Evolutionary conservation across 2,113 vertebrate genomes (phyloP), one percentile per base, ranked within the genome.

Genomic region (Phainopepla nitens): DNA sequence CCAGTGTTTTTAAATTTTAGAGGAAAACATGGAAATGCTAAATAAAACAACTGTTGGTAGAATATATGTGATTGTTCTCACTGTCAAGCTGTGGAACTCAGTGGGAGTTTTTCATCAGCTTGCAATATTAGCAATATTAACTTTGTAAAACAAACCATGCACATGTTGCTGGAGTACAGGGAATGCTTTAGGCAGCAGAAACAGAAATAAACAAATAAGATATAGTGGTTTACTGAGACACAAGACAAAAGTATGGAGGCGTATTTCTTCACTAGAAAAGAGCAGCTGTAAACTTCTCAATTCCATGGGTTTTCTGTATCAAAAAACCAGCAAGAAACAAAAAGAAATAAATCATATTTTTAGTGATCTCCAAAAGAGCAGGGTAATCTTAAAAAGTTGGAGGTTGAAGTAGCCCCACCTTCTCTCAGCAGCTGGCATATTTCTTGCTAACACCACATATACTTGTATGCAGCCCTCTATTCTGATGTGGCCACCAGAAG

Each of bases 391-490:
- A n/a, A 57, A 71, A 41, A 6, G 1, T 2, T 49, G 13, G n/a
- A 70, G 19, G n/a, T n/a, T 88, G 39, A 66, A 75, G 19, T 2
- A 77, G 8, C 16, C 44, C 7, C 39, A 54, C 16, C 2, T 82
- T 58, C 19, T 70, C 24, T 25, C 12, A 39, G 27, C 31, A 75
- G 19, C 15, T 82, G 58, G 14, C 5, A 76, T 29, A 60, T 17
- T 36, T 93, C 36, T 68, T 81, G 11, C 18, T 71, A 42, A 50
- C 18, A 39, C 3, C 2, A 6, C 9, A 21, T 35, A 29, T n/a
- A 41, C n/a, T 2, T 0, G 1, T 53, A 53, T 27, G 3, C 24
- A 60, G 28, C 16, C 4, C 4, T 76, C 41, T 29, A 9, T 53
- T 73, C 50, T 70, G 36, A 57, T 11, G 1, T 45, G 28, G 13